Evolutionary conservation across 2,888 invertebrate species (phyloP), one percentile per base, ranked within the genome.

Genomic region (Parasteatoda lunata): DNA sequence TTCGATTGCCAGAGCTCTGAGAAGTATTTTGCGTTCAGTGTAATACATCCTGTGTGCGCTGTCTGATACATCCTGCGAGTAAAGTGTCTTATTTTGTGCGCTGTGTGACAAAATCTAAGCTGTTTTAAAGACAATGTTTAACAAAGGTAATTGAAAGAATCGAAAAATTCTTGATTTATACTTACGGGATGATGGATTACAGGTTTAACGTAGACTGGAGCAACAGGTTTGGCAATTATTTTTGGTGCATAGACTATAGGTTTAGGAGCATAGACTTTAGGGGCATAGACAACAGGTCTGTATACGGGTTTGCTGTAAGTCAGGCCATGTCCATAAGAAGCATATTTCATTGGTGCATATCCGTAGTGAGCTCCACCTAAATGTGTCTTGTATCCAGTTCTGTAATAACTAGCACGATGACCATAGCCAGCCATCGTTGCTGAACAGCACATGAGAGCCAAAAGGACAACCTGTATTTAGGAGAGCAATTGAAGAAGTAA

Each of bases 191-290:
- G 83, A 9, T 77, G 59, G 13, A 64, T 51, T 4, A 64, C 30
- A 9, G 85, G 85, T 59, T 86, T 86, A 80, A 80, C 70, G 80
- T 86, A 86, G 52, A 80, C 77, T 65, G 77, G 71, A 48, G 59
- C 68, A 6, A 71, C 54, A 5, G 85, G 85, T 51, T 85, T 85
- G 71, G 30, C 15, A 70, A 75, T 48, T 5, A 72, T 64, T 13
- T 78, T 78, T 30, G 69, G 75, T 3, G 78, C 78, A 51, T 84
- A 78, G 51, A 84, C 78, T 5, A 84, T 59, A 3, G 78, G 78
- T 0, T 59, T 54, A 7, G 11, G 15, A 9, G 79, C 71, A 4
- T 79, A 71, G 5, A 9, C 8, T 8, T 77, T 45, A 54, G 64
- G 59, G 5, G 76, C 82, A 9, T 68, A 65, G 59, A 76, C 66